Evolutionary conservation across 1,140 invertebrate species (phyloP), one percentile per base, ranked within the genome.

Genomic region (Drosophila kepulauana): DNA sequence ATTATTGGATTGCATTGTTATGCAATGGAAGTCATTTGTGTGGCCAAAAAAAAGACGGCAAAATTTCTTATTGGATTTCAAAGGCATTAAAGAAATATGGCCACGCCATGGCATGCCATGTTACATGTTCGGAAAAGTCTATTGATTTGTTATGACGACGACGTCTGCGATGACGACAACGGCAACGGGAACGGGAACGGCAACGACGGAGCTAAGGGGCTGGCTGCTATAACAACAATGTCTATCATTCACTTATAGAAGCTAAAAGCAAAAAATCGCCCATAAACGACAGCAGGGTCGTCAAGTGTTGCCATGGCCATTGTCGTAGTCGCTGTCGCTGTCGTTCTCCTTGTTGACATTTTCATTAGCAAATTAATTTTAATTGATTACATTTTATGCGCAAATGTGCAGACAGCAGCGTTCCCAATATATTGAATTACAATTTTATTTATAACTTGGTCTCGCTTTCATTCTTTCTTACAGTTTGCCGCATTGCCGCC

Each of bases 341-440:
- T 25, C 56, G 56, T 48, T 62, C 62, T 74, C 43, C 75, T 82
- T 79, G 80, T 82, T 82, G 80, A 82, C 80, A 76, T 82, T 82
- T 82, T 82, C 80, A 82, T 82, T 82, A 82, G 80, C 80, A 82
- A 82, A 82, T 82, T 82, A 82, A 82, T 82, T 82, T 82, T 82
- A 82, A 82, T 82, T 82, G 80, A 82, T 82, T 82, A 82, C 80
- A 82, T 82, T 82, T 81, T 82, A 82, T 82, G 80, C 79, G 66
- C 67, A 75, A 82, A 78, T 74, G 75, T 77, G 79, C 61, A 82
- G 75, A 80, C 69, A 62, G 41, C 63, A 43, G 38, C 45, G 16
- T 49, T 64, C 49, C 63, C 69, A 48, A 82, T 82, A 82, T 82
- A 82, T 82, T 82, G 62, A 82, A 82, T 82, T 82, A 82, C 80